Base-by-base conservation (phyloP, 2,797 vertebrate genomes). In the Pseudochaenichthys georgianus region DNA sequence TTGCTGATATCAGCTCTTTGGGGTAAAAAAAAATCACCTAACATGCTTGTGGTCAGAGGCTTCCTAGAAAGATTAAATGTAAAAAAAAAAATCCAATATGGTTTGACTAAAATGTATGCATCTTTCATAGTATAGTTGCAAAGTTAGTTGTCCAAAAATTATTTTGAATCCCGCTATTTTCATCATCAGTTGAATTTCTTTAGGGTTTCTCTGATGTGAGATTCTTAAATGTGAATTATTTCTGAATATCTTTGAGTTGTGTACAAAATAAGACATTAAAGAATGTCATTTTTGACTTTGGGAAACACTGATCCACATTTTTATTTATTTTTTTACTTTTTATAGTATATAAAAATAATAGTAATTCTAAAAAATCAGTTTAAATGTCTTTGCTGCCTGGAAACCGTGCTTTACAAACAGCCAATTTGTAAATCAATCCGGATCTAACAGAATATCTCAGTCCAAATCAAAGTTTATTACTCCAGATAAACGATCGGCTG, bases 1-100 rank as follows among this genome's bases (percentile, higher is more conserved):
- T 83, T 92, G 90, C 92, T 90, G 87, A 75, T 82, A 86, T 94
- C 91, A 92, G 91, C 91, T 79, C 17, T 93, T 46, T 88, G 74
- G 63, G 84, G 90, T 88, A 81, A 82, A 65, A 78, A 13, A 13
- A 45, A 66, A 88, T 89, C 69, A 64, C 62, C 67, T 41, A 70
- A 84, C 62, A 75, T 66, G 63, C 50, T 78, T 88, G 87, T 82
- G 87, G 83, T 83, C 55, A 45, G 61, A 69, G 43, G 62, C 60
- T 41, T 21, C 23, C 21, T 8, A 54, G 41, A 78, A 69, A 72
- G 48, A 64, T 17, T 19, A 6, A 52, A 13, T 63, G 13, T 31
- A 16, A 13, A 23, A 23, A 23, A 23, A 21, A 23, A 23, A 23
- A 2, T 69, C 6, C 52, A n/a, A 55, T 66, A 59, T 63, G n/a